phyloP scores from a whole-genome alignment of 2,797 vertebrate species.

The Setipinna tenuifilis region DNA sequence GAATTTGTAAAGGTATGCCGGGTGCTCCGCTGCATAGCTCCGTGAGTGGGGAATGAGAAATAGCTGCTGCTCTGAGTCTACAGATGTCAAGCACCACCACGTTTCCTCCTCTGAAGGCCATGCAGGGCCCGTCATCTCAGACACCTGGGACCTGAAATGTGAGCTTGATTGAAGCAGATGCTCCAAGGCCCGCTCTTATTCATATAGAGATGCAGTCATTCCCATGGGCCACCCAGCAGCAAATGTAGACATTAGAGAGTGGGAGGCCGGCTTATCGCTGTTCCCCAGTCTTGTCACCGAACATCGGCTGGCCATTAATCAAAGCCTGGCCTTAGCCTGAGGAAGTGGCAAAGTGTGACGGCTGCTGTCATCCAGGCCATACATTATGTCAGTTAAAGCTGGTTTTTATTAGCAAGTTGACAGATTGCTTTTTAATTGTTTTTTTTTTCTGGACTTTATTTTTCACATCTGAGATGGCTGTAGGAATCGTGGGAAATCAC shows the following conservation, averaged over 20 bases:
- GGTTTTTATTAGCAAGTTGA: conserved; percentile 72
- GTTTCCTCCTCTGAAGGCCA: background rate
- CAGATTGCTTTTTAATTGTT: conserved; percentile 69
- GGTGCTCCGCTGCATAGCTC: background rate
- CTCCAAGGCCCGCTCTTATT: conserved; percentile 17
- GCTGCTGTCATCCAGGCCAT: conserved; percentile 69
- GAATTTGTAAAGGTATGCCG: background rate
- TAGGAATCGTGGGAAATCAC: conserved; percentile 64
- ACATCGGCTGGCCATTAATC: conserved; percentile 66
- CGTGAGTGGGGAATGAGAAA: conserved; percentile 1
- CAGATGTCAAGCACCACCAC: background rate
- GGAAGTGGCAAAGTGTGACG: conserved; percentile 64
- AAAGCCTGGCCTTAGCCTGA: conserved; percentile 54
- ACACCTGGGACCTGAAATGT: conserved; percentile 20
- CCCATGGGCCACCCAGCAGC: conserved; percentile 21
- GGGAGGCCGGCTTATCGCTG: conserved; percentile 51
- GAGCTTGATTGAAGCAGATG: conserved; percentile 43
- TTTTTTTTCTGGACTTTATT: conserved; percentile 54
- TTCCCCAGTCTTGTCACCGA: conserved; percentile 58
- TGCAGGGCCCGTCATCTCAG: background rate
- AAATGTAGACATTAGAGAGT: conserved; percentile 48
- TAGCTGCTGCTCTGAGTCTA: background rate
- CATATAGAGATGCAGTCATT: conserved; percentile 17
- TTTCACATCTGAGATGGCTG: conserved; percentile 48
- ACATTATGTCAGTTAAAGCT: conserved; percentile 69